These are phyloP conservation scores for Pollenia labialis DNA, from an alignment of 2,888 invertebrate genomes.

Conservation along the genomic window DNA sequence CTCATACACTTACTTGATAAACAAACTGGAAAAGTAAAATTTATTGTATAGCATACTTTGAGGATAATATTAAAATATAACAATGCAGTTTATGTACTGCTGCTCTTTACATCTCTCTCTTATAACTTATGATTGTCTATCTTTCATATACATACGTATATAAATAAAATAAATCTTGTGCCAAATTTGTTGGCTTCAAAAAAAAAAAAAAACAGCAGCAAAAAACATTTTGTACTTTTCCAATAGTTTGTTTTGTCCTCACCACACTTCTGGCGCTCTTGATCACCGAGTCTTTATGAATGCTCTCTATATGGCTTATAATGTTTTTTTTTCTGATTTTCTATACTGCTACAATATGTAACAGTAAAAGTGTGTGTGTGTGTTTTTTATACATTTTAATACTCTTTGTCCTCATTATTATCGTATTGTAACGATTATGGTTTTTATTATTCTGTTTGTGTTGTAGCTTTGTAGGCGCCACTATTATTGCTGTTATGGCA, in stretches of 20 bases:
- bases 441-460: slow-evolving; percentile 64
- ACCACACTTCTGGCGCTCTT: background rate
- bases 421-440: slow-evolving; percentile 67
- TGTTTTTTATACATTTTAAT: slow-evolving; percentile 40
- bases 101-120: background rate
- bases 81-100: slow-evolving; percentile 23
- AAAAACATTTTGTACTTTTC: slow-evolving; percentile 11
- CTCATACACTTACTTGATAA: slow-evolving; percentile 5
- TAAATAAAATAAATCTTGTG: slow-evolving; percentile 48
- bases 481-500: slow-evolving; percentile 63
- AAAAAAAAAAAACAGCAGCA: background rate
- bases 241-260: slow-evolving; percentile 14
- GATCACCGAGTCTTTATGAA: background rate
- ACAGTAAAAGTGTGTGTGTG: background rate
- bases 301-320: background rate
- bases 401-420: slow-evolving; percentile 67
- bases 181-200: slow-evolving; percentile 32
- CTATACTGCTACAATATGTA: background rate
- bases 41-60: slow-evolving; percentile 46
- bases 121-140: background rate
- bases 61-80: slow-evolving; percentile 47
- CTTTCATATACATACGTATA: background rate
- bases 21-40: slow-evolving; percentile 2
- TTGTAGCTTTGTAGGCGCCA: slow-evolving; percentile 67
- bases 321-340: background rate